Base-by-base conservation (phyloP, 2,888 invertebrate species). In the Leptarthrus brevirostris region DNA sequence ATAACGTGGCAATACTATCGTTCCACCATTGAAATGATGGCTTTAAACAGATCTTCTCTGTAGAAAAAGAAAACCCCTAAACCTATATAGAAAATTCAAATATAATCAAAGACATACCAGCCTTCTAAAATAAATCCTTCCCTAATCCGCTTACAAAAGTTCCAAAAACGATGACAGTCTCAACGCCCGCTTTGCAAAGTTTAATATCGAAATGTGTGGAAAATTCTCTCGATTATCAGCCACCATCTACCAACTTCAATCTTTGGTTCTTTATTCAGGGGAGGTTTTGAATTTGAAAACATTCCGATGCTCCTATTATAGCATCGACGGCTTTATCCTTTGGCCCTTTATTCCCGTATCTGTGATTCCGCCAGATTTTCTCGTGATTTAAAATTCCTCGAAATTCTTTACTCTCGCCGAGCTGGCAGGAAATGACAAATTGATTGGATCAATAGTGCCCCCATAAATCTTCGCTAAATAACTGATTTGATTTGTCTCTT, bases 381-480 rank as follows among this genome's bases (percentile, higher is more conserved):
- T 40, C 12, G 4, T 18, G 4, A 6, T 49, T 49, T 49, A 2
- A n/a, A 49, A 20, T 8, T 49, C n/a, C 20, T 18, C 49, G 8
- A 18, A 5, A 49, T 49, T 20, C 16, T 49, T 49, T 20, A 12
- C 14, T 49, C 18, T 20, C 49, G 49, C 2, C 49, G n/a, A 16
- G 18, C 26, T 14, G 26, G 26, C 54, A 58, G 49, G 34, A 64
- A 56, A 69, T 69, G 74, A 74, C 74, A 74, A 74, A 74, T 74
- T 56, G 61, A 69, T 36, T 56, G 69, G 74, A 74, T 74, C 74
- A 69, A 74, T 74, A 69, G 56, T 66, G 44, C 53, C 20, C 34
- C 56, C 30, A 74, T 74, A 74, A 74, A 74, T 74, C 66, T 74
- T 69, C 44, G 20, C 54, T 44, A 69, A 74, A 74, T 47, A 53